phyloP scores from a whole-genome alignment of 2,888 invertebrate genomes.

The Atethmia centrago region DNA sequence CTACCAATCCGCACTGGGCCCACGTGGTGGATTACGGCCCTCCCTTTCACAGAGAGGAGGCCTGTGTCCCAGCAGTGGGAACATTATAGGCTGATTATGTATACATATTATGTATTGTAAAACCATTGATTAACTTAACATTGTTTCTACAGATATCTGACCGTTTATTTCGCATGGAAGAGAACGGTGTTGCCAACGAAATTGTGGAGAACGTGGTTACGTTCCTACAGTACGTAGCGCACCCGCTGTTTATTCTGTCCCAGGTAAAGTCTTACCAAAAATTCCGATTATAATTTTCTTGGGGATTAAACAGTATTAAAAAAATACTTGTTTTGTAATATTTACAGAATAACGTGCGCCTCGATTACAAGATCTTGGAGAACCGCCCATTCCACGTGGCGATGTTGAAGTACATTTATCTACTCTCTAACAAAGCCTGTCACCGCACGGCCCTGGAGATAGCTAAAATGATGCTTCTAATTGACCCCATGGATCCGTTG shows the following conservation, averaged over 20 bases:
- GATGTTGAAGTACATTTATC: slow-evolving; percentile 94
- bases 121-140: background rate
- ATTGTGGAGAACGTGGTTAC: slow-evolving; percentile 74
- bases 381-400: slow-evolving; percentile 90
- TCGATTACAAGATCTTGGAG: slow-evolving; percentile 78
- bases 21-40: too few species aligned
- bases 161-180: slow-evolving; percentile 72
- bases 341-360: slow-evolving; percentile 74
- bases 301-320: background rate
- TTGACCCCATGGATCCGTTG: slow-evolving; percentile 95
- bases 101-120: background rate
- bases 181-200: slow-evolving; percentile 68
- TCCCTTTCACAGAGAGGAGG: too few species aligned
- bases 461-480: slow-evolving; percentile 94
- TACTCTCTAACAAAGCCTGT: slow-evolving; percentile 94
- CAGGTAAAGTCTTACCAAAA: slow-evolving; percentile 67
- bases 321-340: slow-evolving; percentile 3
- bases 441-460: slow-evolving; percentile 96
- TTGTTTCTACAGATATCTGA: slow-evolving; percentile 72
- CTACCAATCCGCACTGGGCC: too few species aligned
- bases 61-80: too few species aligned
- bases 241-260: slow-evolving; percentile 75
- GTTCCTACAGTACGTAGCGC: slow-evolving; percentile 75
- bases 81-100: too few species aligned
- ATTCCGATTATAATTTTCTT: background rate